phyloP scores from a whole-genome alignment of 2,113 vertebrate species.

The Tapirus terrestris region DNA sequence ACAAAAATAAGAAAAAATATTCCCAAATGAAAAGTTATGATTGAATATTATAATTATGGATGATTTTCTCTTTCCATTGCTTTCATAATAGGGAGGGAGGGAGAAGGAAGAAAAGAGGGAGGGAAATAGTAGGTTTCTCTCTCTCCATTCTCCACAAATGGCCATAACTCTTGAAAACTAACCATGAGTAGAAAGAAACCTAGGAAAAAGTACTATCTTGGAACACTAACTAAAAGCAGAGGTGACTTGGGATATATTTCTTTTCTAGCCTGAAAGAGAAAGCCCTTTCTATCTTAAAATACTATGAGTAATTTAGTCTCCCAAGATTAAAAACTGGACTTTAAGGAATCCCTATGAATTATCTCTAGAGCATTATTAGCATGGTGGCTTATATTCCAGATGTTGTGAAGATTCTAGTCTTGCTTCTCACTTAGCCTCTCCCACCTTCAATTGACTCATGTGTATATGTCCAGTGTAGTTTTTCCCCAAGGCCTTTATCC shows the following conservation, averaged over 20 bases:
- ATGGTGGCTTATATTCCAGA: background rate
- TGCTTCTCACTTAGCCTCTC: background rate
- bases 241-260: background rate
- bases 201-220: background rate
- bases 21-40: background rate
- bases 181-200: constrained; percentile 36
- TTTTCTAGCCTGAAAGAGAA: background rate
- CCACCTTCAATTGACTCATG: background rate
- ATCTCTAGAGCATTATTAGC: background rate
- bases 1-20: background rate
- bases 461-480: background rate
- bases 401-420: background rate
- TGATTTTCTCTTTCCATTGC: background rate
- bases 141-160: background rate
- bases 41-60: constrained; percentile 20
- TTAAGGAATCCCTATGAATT: background rate
- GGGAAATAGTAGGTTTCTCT: background rate
- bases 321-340: background rate
- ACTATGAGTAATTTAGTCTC: constrained; percentile 28
- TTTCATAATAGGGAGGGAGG: background rate
- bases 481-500: background rate
- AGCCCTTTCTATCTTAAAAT: constrained; percentile 50
- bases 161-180: constrained; percentile 17
- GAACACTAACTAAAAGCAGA: constrained; percentile 41
- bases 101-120: background rate